These are phyloP conservation scores for Euplexia lucipara DNA, from an alignment of 2,888 invertebrate genomes.

Conservation along the genomic window DNA sequence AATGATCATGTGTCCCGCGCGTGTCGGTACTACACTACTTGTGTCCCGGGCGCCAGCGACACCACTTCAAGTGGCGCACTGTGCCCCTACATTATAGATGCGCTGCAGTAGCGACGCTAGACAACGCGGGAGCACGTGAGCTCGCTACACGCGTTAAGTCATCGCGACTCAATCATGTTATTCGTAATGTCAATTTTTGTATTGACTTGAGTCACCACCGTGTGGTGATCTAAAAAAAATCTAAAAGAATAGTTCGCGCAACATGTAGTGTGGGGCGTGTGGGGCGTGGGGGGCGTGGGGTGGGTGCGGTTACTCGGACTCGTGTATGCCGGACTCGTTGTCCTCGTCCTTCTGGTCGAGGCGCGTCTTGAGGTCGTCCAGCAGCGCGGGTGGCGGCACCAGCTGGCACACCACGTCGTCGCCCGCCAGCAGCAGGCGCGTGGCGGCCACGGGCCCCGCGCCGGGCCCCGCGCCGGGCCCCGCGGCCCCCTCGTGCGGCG, in stretches of 20 bases:
- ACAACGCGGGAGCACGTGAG: background rate
- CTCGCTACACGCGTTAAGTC: background rate
- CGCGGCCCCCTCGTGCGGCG: slow-evolving; percentile 60
- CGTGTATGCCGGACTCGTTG: slow-evolving; percentile 88
- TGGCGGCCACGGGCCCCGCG: slow-evolving; percentile 26
- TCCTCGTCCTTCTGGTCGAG: slow-evolving; percentile 88
- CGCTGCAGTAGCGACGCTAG: background rate
- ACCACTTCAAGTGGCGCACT: too few species aligned
- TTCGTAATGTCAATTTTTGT: background rate
- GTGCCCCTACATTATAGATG: background rate
- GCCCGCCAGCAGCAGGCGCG: slow-evolving; percentile 77
- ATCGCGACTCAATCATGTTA: background rate
- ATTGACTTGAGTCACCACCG: too few species aligned
- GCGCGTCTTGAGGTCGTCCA: slow-evolving; percentile 85
- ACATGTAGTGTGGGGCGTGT: too few species aligned
- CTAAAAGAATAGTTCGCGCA: too few species aligned
- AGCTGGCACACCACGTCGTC: slow-evolving; percentile 83
- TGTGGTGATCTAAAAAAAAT: too few species aligned
- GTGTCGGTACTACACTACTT: background rate
- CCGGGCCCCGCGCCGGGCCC: slow-evolving; percentile 53
- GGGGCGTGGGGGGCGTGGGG: background rate
- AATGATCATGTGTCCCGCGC: background rate
- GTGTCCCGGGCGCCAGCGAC: too few species aligned
- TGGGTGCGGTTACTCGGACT: slow-evolving; percentile 78
- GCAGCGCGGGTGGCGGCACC: slow-evolving; percentile 80